Conservation (phyloP, 2,113 vertebrate species). For the Neofelis nebulosa region DNA sequence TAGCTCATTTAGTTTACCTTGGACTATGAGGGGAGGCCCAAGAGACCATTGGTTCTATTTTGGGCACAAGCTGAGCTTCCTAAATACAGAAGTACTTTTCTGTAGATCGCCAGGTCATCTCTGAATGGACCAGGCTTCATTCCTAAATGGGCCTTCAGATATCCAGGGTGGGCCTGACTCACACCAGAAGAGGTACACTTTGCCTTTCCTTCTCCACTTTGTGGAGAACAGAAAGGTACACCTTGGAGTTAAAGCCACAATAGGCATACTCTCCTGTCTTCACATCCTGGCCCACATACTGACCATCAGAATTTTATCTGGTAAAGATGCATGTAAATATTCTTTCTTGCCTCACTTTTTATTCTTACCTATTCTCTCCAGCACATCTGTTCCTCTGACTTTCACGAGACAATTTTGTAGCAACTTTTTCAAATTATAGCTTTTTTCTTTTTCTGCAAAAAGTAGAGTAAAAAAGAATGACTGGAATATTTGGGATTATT, state of each 20-base stretch:
- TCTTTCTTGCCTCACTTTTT: neutral
- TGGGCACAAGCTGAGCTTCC: neutral
- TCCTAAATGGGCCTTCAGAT: slow-evolving; percentile 13
- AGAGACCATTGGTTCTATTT: slow-evolving; percentile 26
- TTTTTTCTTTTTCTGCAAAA: neutral
- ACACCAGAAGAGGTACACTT: neutral
- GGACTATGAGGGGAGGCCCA: neutral
- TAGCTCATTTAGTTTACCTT: slow-evolving; percentile 27
- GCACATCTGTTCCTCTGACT: neutral
- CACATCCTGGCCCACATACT: neutral
- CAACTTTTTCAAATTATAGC: slow-evolving; percentile 41
- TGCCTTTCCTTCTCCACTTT: neutral
- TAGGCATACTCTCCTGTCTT: neutral
- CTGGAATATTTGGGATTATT: slow-evolving; percentile 33
- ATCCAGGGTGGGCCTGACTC: neutral
- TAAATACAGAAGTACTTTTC: slow-evolving; percentile 43
- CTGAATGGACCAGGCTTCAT: neutral
- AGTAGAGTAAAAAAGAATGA: neutral
- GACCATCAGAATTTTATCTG: neutral
- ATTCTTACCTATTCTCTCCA: neutral
- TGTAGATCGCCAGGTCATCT: neutral
- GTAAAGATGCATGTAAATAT: neutral
- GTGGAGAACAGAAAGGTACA: neutral
- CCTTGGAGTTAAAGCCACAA: neutral
- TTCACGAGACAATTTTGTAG: neutral